phyloP scores from a whole-genome alignment of 2,888 invertebrate species.

The Catonia carolina region DNA sequence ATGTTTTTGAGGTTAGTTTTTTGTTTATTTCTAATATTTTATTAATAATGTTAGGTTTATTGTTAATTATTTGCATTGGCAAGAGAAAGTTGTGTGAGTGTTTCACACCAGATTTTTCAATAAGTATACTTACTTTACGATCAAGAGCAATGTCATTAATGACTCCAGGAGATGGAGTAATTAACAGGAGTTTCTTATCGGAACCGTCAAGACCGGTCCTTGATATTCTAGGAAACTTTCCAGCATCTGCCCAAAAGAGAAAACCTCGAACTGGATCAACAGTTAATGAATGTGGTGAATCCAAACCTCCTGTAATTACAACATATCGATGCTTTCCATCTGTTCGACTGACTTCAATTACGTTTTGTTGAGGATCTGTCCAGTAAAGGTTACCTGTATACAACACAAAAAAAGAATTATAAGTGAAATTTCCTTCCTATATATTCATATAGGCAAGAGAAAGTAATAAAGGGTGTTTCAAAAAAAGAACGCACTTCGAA shows the following conservation, averaged over 20 bases:
- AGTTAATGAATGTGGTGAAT: conserved; percentile 55
- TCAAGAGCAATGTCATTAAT: conserved; percentile 58
- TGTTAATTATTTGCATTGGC: too few relatives aligned
- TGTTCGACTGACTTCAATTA: conserved; percentile 68
- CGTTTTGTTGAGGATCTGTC: conserved; percentile 72
- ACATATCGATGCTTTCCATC: conserved; percentile 70
- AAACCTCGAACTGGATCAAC: conserved; percentile 64
- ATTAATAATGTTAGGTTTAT: too few relatives aligned
- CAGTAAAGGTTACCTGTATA: conserved; percentile 74
- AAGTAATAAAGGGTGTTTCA: too few relatives aligned
- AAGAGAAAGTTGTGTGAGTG: too few relatives aligned
- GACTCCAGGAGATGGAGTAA: conserved; percentile 44
- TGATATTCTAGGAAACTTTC: conserved; percentile 50
- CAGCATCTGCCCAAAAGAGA: conserved; percentile 66
- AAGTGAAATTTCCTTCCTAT: too few relatives aligned
- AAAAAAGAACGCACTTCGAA: too few relatives aligned
- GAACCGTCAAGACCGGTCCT: conserved; percentile 63
- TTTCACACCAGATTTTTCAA: too few relatives aligned
- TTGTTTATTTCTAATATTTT: too few relatives aligned
- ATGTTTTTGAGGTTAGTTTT: too few relatives aligned
- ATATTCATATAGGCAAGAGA: too few relatives aligned
- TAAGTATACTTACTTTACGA: conserved; percentile 42
- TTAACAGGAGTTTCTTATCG: conserved; percentile 47
- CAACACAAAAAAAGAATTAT: too few relatives aligned
- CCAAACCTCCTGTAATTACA: conserved; percentile 61